Base-by-base conservation (phyloP, 2,888 invertebrate genomes). In the Drosophila parthenogenetica region DNA sequence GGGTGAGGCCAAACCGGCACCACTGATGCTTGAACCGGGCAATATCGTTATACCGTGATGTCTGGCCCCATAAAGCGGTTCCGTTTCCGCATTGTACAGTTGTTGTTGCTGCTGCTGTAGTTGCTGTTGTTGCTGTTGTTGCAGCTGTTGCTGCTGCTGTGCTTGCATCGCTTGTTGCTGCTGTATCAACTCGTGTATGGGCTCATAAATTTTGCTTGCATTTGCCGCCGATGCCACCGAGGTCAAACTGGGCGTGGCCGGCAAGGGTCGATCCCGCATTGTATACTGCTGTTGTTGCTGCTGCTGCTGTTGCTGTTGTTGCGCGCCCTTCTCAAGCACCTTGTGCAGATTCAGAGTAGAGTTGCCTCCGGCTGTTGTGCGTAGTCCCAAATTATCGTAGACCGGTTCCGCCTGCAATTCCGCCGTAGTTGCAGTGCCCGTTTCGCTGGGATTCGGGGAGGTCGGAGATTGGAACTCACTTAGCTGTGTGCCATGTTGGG, bases 281-380 rank as follows among this genome's bases (percentile, higher is more conserved):
- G 70, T 13, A 94, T 94, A 64, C 91, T 90, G 43, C 92, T 94
- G 73, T 93, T 93, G 51, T 91, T 69, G 67, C n/a, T 61, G 93
- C 13, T 39, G 49, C 3, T 49, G 55, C 5, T 50, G 58, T 3
- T 57, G 57, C n/a, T 72, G 75, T 8, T 53, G 61, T 46, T 11
- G 48, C 1, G 65, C 25, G 2, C 17, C 53, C 46, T 70, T 66
- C 37, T 42, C 58, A 29, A 29, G 53, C 53, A 25, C 93, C 92
- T 96, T 96, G 90, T 96, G 96, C 61, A 97, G 91, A 60, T 96
- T 96, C 35, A 96, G 92, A 11, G 95, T 95, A 3, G 96, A 96
- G 90, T 96, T 96, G n/a, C 97, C 97, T 73, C 96, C 96, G 16
- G 96, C 97, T 16, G 97, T 97, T 16, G 97, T 97, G 55, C 97